phyloP scores from a whole-genome alignment of 2,797 vertebrate genomes.

The Sebastes kiyomatsui region DNA sequence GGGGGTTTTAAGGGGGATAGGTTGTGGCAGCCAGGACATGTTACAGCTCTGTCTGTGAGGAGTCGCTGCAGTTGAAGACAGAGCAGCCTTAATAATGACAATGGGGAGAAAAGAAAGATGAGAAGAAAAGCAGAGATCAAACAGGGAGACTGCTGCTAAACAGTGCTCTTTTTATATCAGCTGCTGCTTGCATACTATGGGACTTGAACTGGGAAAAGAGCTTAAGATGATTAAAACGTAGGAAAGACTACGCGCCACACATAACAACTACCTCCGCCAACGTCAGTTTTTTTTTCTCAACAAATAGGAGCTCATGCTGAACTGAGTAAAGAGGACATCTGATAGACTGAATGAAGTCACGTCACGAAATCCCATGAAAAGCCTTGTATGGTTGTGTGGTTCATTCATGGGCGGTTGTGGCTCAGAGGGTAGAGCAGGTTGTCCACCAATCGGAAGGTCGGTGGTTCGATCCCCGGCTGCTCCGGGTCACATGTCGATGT shows the following conservation, averaged over 20 bases:
- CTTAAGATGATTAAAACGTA: constrained; percentile 1
- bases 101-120: background rate
- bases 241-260: background rate
- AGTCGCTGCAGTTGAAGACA: constrained; percentile 10
- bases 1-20: constrained; percentile 43
- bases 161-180: constrained; percentile 14
- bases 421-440: too few species aligned
- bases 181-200: background rate
- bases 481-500: too few species aligned
- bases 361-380: background rate
- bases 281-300: background rate
- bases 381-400: background rate
- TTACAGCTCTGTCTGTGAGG: constrained; percentile 30
- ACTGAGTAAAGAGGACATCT: background rate
- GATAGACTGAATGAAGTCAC: background rate
- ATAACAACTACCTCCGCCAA: background rate
- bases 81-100: constrained; percentile 22
- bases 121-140: constrained; percentile 18
- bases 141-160: constrained; percentile 14
- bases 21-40: constrained; percentile 50
- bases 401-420: too few species aligned
- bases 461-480: too few species aligned
- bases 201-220: constrained; percentile 6
- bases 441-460: too few species aligned
- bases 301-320: background rate